Evolutionary conservation across 2,888 invertebrate genomes (phyloP).

Genomic region (Gymnocheta viridis): DNA sequence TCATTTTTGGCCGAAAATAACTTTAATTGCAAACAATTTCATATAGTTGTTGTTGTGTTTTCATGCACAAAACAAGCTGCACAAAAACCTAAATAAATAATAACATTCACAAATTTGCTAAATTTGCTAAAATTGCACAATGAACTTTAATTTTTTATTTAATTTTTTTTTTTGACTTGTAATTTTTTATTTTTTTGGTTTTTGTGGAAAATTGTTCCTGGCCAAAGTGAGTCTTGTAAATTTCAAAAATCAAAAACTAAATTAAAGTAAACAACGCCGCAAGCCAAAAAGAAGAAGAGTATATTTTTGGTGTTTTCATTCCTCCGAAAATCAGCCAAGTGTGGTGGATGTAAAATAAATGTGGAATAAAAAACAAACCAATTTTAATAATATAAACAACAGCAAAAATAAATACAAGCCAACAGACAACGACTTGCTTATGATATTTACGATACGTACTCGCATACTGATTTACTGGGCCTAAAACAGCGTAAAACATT

Average conservation of each 20-base stretch:
- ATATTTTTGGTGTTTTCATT: background rate
- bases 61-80: background rate
- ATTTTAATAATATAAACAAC: constrained; percentile 30
- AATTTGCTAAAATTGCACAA: constrained; percentile 47
- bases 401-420: background rate
- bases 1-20: constrained; percentile 12
- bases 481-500: constrained; percentile 58
- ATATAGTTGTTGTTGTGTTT: background rate
- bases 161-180: constrained; percentile 6
- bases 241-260: constrained; percentile 53
- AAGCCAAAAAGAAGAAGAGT: constrained; percentile 33
- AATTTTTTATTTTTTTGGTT: constrained; percentile 36
- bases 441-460: constrained; percentile 19
- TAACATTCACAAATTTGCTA: constrained; percentile 48
- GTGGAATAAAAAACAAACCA: constrained; percentile 7
- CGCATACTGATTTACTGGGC: constrained; percentile 32
- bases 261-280: constrained; percentile 63
- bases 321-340: constrained; percentile 58
- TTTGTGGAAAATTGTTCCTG: constrained; percentile 58
- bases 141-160: constrained; percentile 18
- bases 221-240: constrained; percentile 39
- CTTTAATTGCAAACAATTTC: constrained; percentile 48
- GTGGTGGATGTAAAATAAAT: constrained; percentile 63
- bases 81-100: constrained; percentile 11
- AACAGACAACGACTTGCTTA: constrained; percentile 9